Evolutionary conservation across 2,113 vertebrate genomes (phyloP), one percentile per base, ranked within the genome.

Genomic region (Brevimyrus niger): DNA sequence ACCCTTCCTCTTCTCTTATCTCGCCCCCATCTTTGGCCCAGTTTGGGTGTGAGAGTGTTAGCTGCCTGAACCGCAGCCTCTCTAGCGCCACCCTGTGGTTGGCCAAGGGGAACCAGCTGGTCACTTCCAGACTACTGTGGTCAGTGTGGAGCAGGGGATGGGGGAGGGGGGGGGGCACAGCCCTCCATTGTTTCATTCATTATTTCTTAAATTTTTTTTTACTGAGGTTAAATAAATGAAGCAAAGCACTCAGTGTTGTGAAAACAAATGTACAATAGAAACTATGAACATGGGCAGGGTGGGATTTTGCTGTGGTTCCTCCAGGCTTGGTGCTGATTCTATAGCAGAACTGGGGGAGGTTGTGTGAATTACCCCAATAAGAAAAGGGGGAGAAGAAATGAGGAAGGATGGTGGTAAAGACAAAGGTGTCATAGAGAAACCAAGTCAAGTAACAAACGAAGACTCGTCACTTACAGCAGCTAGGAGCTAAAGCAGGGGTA

Each of bases 151-250:
- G 3, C 61, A 31, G 27, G 61, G 9, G 61, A 1, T 58, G 55
- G 55, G 21, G 55, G 55, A 21, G 4, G 51, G 47, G 46, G 4
- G 51, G 47, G 53, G 19, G 53, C 5, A 7, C 53, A 87, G 87
- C 89, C 94, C 93, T 92, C 92, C 89, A 91, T 91, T 92, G 92
- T 91, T 91, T 91, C 90, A 92, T 88, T 90, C 90, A 91, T 88
- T 89, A 92, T 92, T 94, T 91, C 88, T 93, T 91, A 91, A 87
- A 87, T 94, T 94, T 93, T 90, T 90, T 92, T 92, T 93, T 65
- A 44, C 91, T 65, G 86, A 91, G 89, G 92, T 95, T 94, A 91
- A 93, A 88, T 92, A 93, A 95, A 94, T 92, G 88, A 94, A 92
- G 91, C 90, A 93, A 92, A 93, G 90, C 91, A 89, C 92, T 92